Evolutionary conservation across 2,888 invertebrate species (phyloP).

Genomic region (Dione juno): DNA sequence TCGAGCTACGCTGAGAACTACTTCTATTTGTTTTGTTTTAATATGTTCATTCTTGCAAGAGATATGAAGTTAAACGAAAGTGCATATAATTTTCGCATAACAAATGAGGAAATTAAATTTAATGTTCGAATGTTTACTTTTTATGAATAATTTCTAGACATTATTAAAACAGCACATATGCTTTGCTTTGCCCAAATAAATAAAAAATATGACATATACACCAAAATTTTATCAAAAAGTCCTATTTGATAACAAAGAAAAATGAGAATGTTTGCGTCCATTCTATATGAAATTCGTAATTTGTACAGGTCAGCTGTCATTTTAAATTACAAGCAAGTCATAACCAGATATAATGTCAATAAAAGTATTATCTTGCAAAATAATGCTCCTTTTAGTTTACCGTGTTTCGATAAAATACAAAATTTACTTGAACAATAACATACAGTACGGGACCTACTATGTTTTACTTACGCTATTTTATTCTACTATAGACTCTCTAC

Average conservation of each 20-base stretch:
- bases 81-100: neutral
- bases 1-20: slow-evolving; percentile 38
- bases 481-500: neutral
- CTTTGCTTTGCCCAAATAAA: too few species aligned
- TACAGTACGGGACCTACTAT: slow-evolving; percentile 34
- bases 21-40: slow-evolving; percentile 42
- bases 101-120: neutral
- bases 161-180: too few species aligned
- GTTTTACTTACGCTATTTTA: neutral
- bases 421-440: slow-evolving; percentile 68
- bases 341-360: slow-evolving; percentile 3
- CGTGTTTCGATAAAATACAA: slow-evolving; percentile 40
- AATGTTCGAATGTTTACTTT: neutral
- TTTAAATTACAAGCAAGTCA: neutral
- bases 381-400: slow-evolving; percentile 7
- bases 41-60: slow-evolving; percentile 17
- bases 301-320: too few species aligned
- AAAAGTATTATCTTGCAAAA: slow-evolving; percentile 18
- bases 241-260: too few species aligned
- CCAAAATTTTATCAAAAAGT: too few species aligned
- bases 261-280: too few species aligned
- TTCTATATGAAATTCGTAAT: too few species aligned
- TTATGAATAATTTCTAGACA: neutral
- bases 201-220: too few species aligned
- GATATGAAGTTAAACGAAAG: neutral